A percentile compares a stretch with the other conserved stretches of the same genome.
These are phyloP conservation scores for Anhinga rufa DNA, from an alignment of 2,113 vertebrate species.

Conservation along the genomic window DNA sequence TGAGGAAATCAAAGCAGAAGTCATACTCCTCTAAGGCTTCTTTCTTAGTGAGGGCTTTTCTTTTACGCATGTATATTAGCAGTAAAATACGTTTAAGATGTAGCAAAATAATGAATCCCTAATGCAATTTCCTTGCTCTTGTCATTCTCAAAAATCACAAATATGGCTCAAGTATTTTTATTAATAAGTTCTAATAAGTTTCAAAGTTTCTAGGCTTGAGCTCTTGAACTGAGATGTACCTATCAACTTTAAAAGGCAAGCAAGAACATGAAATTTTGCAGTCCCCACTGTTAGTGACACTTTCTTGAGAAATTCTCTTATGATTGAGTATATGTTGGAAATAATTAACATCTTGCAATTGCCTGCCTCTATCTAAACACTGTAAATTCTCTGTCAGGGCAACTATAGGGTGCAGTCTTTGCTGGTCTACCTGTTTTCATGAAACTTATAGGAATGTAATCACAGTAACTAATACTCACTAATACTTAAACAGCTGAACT, in stretches of 20 bases:
- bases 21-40: not conserved
- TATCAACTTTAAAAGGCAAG: not conserved
- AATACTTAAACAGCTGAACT: not conserved
- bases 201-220: not conserved
- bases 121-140: not conserved
- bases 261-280: not conserved
- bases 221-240: not conserved
- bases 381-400: not conserved
- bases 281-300: not conserved
- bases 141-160: not conserved
- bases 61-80: not conserved
- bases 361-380: not conserved
- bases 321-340: too few species aligned
- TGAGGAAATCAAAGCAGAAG: not conserved
- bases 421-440: not conserved
- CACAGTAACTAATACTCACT: not conserved
- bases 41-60: not conserved
- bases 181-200: not conserved
- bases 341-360: not conserved
- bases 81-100: not conserved
- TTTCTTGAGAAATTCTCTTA: not conserved
- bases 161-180: not conserved
- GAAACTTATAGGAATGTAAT: not conserved
- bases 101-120: not conserved
- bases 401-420: not conserved